Conservation (phyloP, 2,113 vertebrate species). For the Gymnogyps californianus region DNA sequence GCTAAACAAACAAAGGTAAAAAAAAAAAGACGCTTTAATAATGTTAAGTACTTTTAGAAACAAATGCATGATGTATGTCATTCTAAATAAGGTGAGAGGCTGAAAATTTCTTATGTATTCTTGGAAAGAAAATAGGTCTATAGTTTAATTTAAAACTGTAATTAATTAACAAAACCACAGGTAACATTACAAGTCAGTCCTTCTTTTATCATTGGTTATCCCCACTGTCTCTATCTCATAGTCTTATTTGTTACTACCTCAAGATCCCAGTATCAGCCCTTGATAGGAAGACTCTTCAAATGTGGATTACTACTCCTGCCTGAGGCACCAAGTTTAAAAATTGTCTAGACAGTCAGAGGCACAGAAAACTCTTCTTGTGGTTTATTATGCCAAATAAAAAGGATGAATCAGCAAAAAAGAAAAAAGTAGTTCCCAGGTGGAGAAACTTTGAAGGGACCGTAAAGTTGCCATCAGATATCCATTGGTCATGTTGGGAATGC, state of each 20-base stretch:
- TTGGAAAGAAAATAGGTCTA: not conserved
- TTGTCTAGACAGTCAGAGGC: not conserved
- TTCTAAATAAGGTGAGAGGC: not conserved
- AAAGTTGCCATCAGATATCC: not conserved
- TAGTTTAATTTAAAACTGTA: not conserved
- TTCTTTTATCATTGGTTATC: not conserved
- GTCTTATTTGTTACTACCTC: not conserved
- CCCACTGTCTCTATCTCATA: not conserved
- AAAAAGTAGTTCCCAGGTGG: not conserved
- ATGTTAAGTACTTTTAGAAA: not conserved
- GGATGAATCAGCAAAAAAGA: not conserved
- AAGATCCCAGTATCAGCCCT: not conserved
- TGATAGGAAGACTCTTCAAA: not conserved
- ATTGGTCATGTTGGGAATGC: not conserved
- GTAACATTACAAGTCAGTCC: not conserved
- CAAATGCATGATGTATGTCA: not conserved
- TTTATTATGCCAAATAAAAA: not conserved
- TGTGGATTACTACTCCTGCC: not conserved
- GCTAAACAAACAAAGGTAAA: slow-evolving; percentile 80
- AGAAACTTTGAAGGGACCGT: not conserved
- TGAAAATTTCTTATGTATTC: not conserved
- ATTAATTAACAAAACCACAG: not conserved
- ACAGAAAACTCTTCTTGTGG: not conserved
- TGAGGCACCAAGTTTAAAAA: not conserved
- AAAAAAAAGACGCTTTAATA: not conserved